These are phyloP conservation scores for Hycleus cichorii DNA, from an alignment of 1,140 invertebrate species.

Conservation along the genomic window DNA sequence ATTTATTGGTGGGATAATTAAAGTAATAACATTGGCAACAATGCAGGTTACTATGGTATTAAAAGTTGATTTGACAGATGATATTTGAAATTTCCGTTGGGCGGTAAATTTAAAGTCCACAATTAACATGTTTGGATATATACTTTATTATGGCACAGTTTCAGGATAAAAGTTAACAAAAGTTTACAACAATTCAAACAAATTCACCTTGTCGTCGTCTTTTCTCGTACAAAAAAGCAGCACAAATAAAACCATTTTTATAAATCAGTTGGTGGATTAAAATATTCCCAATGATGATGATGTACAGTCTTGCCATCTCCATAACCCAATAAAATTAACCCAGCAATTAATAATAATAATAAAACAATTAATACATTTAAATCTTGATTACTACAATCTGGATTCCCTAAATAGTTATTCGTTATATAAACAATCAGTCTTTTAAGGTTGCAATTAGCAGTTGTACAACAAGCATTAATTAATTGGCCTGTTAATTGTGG, in stretches of 20 bases:
- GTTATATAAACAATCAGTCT: constrained; percentile 57
- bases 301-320: constrained; percentile 62
- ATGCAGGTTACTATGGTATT: too few relatives aligned
- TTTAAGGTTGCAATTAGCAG: constrained; percentile 54
- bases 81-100: too few relatives aligned
- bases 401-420: constrained; percentile 41
- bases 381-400: constrained; percentile 56
- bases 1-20: too few relatives aligned
- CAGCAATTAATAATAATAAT: constrained; percentile 64
- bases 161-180: too few relatives aligned
- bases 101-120: too few relatives aligned
- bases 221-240: neutral
- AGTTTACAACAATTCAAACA: too few relatives aligned
- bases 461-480: constrained; percentile 53
- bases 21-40: too few relatives aligned
- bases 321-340: constrained; percentile 61
- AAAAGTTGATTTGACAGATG: too few relatives aligned
- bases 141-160: too few relatives aligned
- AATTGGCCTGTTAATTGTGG: constrained; percentile 58
- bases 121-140: too few relatives aligned
- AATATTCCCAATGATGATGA: constrained; percentile 76
- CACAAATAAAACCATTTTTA: constrained; percentile 14
- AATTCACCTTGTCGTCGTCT: too few relatives aligned
- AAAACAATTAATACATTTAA: constrained; percentile 65
- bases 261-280: constrained; percentile 59